These are phyloP conservation scores for Salvator merianae DNA, from an alignment of 2,113 vertebrate species.

Conservation along the genomic window DNA sequence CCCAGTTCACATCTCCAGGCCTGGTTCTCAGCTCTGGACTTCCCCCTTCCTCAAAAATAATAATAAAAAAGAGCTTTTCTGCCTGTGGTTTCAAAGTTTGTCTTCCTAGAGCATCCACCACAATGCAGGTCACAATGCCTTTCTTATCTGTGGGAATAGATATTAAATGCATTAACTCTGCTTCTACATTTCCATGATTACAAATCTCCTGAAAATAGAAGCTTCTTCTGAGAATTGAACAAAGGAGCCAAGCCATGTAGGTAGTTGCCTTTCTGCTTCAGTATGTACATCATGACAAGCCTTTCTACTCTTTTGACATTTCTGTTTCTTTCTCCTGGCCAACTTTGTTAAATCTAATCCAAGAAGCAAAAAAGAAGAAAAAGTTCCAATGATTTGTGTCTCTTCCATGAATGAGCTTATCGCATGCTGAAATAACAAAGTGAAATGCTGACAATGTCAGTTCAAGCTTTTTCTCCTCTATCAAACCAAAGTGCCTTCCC, in stretches of 20 bases:
- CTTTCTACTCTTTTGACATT: conserved; percentile 53
- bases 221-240: not conserved
- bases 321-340: conserved; percentile 38
- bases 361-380: conserved; percentile 38
- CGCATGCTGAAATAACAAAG: conserved; percentile 45
- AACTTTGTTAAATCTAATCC: conserved; percentile 49
- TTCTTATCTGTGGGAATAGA: not conserved
- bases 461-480: conserved; percentile 51
- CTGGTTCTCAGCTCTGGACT: no score
- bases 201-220: not conserved
- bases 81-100: no score
- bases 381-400: conserved; percentile 53
- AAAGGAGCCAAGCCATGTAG: not conserved
- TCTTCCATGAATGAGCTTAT: conserved; percentile 47
- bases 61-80: no score
- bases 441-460: conserved; percentile 41
- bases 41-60: no score
- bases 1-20: no score
- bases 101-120: no score
- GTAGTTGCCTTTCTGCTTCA: conserved; percentile 7
- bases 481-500: conserved; percentile 55
- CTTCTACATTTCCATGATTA: not conserved
- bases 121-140: no score
- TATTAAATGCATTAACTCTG: conserved; percentile 16
- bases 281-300: conserved; percentile 31